phyloP scores from a whole-genome alignment of 2,797 vertebrate genomes.

The Anguilla megastoma region DNA sequence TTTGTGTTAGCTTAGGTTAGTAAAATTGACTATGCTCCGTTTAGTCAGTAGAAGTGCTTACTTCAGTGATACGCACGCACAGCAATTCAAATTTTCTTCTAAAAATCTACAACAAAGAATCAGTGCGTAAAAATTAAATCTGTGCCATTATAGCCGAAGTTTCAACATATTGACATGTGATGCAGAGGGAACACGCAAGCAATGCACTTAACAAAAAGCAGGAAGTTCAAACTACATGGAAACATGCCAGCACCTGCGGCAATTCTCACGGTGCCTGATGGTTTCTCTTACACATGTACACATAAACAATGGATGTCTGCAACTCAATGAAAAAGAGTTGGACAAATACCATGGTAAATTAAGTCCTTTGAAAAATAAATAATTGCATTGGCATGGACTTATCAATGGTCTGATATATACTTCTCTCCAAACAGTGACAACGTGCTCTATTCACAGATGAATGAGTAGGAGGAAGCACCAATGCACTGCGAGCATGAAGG shows the following conservation, averaged over 20 bases:
- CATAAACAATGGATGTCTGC: background rate
- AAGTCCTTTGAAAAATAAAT: background rate
- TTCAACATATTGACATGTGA: background rate
- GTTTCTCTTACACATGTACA: background rate
- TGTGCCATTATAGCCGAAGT: background rate
- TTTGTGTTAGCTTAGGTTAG: too few relatives aligned
- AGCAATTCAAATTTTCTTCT: background rate
- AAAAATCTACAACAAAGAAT: background rate
- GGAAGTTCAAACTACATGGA: background rate
- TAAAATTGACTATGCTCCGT: background rate
- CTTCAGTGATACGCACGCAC: background rate
- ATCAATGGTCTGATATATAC: background rate
- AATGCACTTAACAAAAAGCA: background rate
- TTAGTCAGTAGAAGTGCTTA: background rate
- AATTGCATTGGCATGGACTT: background rate
- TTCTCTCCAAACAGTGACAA: background rate
- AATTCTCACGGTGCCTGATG: background rate
- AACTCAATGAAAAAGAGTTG: background rate
- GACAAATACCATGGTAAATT: background rate
- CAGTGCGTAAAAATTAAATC: background rate
- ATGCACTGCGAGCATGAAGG: background rate
- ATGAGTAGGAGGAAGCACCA: background rate
- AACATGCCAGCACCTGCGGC: background rate
- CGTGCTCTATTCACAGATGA: background rate
- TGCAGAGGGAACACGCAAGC: background rate